Conservation (phyloP, 1,140 invertebrate species). For the Bombus breviceps region DNA sequence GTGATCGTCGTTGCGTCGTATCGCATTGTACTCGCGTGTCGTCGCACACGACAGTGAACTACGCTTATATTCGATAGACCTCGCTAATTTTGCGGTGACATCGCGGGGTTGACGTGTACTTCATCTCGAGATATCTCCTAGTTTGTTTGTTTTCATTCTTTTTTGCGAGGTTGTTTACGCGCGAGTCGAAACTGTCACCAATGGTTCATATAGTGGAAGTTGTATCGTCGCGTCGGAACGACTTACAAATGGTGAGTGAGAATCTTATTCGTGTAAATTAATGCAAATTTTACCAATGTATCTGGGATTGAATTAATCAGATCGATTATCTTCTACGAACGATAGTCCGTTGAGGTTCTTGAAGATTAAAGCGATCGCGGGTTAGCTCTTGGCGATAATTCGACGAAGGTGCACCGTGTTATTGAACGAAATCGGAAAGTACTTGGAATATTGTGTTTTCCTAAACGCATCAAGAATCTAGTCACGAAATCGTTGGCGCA, state of each 20-base stretch:
- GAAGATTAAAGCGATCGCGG: too few relatives aligned
- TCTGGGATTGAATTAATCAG: too few relatives aligned
- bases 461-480: slow-evolving; percentile 20
- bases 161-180: not conserved
- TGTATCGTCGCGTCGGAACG: slow-evolving; percentile 82
- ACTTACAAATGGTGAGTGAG: slow-evolving; percentile 81
- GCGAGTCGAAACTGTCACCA: slow-evolving; percentile 69
- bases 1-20: slow-evolving; percentile 1
- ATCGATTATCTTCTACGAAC: not conserved
- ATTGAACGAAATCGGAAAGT: not conserved
- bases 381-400: too few relatives aligned
- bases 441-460: not conserved
- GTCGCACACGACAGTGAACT: slow-evolving; percentile 28
- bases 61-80: not conserved
- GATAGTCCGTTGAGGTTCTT: not conserved
- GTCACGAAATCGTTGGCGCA: slow-evolving; percentile 56
- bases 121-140: not conserved
- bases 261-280: slow-evolving; percentile 12
- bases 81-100: not conserved
- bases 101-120: not conserved
- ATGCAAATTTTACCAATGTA: not conserved
- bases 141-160: not conserved
- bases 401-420: too few relatives aligned
- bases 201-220: slow-evolving; percentile 83
- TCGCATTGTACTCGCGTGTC: not conserved